Base-by-base conservation (phyloP, 1,140 invertebrate genomes). In the Reticulitermes speratus region DNA sequence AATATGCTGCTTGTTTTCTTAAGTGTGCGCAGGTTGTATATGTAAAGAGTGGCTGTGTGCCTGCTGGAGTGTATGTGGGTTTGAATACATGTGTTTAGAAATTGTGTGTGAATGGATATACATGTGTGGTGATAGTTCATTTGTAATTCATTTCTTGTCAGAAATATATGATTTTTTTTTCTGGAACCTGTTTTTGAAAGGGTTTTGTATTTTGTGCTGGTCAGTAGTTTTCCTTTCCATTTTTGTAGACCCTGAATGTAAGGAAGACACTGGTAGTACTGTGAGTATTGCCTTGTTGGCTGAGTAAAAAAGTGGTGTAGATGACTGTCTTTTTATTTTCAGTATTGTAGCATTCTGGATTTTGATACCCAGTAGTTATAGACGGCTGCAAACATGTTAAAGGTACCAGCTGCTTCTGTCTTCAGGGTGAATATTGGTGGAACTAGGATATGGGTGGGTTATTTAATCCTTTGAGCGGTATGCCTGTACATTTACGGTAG, bases 121-220 rank as follows among this genome's bases (percentile, higher is more conserved):
- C n/a, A 75, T n/a, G 65, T 75, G 65, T 75, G 65, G 65, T 14
- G 65, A 91, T 90, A 91, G 90, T 92, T 92, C 90, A 92, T 92
- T 92, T 92, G 91, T 92, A 92, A 91, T 92, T 91, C 90, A 91
- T 91, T 92, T 92, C 90, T 92, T 91, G 90, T 91, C 91, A 89
- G 90, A 89, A 89, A 90, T 90, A 91, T 91, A 91, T 90, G 91
- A 90, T 91, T 89, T 92, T 93, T 92, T 84, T 59, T 86, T 32
- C 30, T 38, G n/a, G 21, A 82, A 82, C 44, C 45, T 44, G 59
- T 7, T 86, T 85, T 83, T 19, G 16, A 82, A 30, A 3, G 23
- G 23, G 21, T 45, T 45, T 32, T 52, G 7, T 59, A 19, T 52
- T 52, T 84, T 7, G 5, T 83, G 25, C 19, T 45, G 19, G 44